phyloP scores from a whole-genome alignment of 1,140 invertebrate genomes.

The Frieseomelitta varia region DNA sequence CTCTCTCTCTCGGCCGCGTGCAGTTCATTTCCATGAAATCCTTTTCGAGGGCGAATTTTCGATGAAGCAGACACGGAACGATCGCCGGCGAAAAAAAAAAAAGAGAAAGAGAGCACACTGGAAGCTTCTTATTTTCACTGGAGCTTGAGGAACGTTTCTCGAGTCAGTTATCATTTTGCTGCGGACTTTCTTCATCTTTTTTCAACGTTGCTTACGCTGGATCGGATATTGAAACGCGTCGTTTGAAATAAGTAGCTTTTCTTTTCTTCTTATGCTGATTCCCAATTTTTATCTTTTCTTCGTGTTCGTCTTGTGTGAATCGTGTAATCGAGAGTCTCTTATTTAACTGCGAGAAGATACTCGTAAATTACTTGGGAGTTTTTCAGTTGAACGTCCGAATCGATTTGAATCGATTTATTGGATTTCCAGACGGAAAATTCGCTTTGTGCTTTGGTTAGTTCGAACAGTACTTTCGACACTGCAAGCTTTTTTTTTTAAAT shows the following conservation, averaged over 20 bases:
- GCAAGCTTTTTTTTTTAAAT: too few relatives aligned
- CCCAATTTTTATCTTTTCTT: background rate
- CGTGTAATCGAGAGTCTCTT: background rate
- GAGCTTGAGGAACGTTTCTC: background rate
- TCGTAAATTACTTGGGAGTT: background rate
- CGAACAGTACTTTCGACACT: too few relatives aligned
- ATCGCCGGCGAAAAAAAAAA: conserved; percentile 1
- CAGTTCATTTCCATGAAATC: conserved; percentile 40
- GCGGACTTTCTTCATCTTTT: background rate
- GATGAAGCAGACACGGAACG: background rate
- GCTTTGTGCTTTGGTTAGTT: background rate
- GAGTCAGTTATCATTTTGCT: background rate
- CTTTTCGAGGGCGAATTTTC: conserved; percentile 34
- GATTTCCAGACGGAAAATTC: background rate
- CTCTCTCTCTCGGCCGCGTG: background rate
- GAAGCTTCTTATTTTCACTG: conserved; percentile 24
- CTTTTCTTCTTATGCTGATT: background rate
- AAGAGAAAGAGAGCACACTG: background rate
- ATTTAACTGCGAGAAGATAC: background rate
- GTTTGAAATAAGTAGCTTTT: background rate
- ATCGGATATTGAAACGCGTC: background rate
- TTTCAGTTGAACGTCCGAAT: background rate
- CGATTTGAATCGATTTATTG: background rate
- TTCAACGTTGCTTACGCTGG: background rate
- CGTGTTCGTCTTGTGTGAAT: background rate